Evolutionary conservation across 2,113 vertebrate genomes (phyloP).

Genomic region (Albula glossodonta): DNA sequence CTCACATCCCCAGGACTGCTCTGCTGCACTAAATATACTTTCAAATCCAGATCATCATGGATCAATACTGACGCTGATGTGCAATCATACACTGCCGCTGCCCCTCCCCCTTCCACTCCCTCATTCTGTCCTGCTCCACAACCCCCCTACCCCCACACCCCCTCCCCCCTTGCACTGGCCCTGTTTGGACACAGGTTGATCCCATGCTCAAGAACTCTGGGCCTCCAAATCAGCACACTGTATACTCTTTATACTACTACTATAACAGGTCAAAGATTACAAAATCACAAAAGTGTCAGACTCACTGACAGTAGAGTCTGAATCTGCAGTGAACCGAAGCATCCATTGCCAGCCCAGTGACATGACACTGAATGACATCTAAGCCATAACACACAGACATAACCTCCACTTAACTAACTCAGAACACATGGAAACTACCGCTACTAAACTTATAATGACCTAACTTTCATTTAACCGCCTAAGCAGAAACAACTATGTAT

Average conservation of each 20-base stretch:
- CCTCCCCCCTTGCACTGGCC: background rate
- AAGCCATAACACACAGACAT: background rate
- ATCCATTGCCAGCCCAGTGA: too few species aligned
- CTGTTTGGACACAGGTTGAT: background rate
- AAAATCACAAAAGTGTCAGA: background rate
- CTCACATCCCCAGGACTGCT: background rate
- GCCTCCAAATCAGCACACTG: background rate
- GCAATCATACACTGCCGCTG: background rate
- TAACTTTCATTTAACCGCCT: background rate
- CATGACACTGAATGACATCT: too few species aligned
- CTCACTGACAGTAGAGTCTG: too few species aligned
- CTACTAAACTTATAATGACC: background rate
- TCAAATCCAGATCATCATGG: conserved; percentile 27
- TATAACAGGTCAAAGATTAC: background rate
- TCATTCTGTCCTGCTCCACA: background rate
- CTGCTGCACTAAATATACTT: conserved; percentile 25
- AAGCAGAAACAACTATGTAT: background rate
- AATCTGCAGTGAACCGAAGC: background rate
- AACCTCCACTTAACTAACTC: background rate
- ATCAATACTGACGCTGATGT: conserved; percentile 5
- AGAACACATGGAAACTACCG: background rate
- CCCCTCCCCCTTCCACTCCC: background rate
- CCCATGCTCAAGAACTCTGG: background rate
- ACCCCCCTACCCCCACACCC: background rate
- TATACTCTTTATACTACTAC: background rate